phyloP scores from a whole-genome alignment of 2,113 vertebrate genomes.

The Hyla sarda region DNA sequence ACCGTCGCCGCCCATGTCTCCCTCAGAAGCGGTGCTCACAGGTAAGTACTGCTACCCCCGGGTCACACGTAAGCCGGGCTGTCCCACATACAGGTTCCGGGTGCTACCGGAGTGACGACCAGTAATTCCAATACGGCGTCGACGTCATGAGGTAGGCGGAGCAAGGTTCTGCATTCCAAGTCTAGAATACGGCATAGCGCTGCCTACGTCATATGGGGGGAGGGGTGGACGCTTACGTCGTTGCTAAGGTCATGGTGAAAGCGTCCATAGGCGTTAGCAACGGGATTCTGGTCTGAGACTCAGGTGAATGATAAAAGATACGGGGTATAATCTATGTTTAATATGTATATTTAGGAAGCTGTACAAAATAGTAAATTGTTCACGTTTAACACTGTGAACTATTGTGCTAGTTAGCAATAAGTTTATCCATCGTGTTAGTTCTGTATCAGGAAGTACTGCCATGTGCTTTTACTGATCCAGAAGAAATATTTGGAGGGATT shows the following conservation, averaged over 20 bases:
- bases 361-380: no score
- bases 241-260: background rate
- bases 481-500: no score
- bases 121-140: background rate
- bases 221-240: background rate
- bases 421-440: no score
- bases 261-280: conserved; percentile 43
- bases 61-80: background rate
- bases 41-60: fast-evolving
- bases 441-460: no score
- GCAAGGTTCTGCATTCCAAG: background rate
- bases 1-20: conserved; percentile 19
- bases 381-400: no score
- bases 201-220: background rate
- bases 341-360: background rate
- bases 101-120: background rate
- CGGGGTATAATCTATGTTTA: background rate
- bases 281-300: background rate
- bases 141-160: conserved; percentile 17
- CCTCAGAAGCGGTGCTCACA: background rate
- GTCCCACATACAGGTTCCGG: conserved; percentile 34
- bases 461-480: no score
- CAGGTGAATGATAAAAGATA: background rate
- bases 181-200: background rate
- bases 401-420: no score